Conservation (phyloP, 2,888 invertebrate species). For the Mellilla xanthometata region DNA sequence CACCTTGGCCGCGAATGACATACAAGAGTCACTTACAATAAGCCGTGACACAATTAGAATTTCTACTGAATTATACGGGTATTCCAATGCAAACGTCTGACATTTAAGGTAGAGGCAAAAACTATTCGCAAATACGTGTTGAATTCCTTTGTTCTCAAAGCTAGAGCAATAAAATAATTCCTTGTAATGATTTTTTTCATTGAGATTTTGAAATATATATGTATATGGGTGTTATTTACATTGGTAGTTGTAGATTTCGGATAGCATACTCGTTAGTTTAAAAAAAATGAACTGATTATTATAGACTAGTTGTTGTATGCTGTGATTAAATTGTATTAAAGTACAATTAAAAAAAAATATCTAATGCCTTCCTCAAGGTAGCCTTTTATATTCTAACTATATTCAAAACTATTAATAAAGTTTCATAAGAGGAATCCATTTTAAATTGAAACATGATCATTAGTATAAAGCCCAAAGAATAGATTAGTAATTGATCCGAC, state of each 20-base stretch:
- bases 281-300: not conserved
- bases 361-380: too few relatives aligned
- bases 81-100: conserved; percentile 39
- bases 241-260: too few relatives aligned
- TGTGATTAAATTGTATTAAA: too few relatives aligned
- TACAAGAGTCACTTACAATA: conserved; percentile 42
- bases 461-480: conserved; percentile 50
- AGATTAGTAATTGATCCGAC: conserved; percentile 49
- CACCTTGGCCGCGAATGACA: conserved; percentile 69
- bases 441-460: conserved; percentile 38
- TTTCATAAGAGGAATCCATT: conserved; percentile 28
- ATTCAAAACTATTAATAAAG: conserved; percentile 9
- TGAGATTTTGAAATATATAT: conserved; percentile 1
- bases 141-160: conserved; percentile 35
- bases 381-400: not conserved
- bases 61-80: conserved; percentile 29
- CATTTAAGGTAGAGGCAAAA: conserved; percentile 41
- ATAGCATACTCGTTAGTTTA: too few relatives aligned
- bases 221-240: not conserved
- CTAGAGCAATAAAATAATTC: conserved; percentile 15
- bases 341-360: too few relatives aligned
- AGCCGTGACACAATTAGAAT: conserved; percentile 68
- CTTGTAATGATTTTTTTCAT: conserved; percentile 4
- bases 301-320: not conserved
- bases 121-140: conserved; percentile 27